Conservation (phyloP, 2,113 vertebrate species). For the Mesitornis unicolor region DNA sequence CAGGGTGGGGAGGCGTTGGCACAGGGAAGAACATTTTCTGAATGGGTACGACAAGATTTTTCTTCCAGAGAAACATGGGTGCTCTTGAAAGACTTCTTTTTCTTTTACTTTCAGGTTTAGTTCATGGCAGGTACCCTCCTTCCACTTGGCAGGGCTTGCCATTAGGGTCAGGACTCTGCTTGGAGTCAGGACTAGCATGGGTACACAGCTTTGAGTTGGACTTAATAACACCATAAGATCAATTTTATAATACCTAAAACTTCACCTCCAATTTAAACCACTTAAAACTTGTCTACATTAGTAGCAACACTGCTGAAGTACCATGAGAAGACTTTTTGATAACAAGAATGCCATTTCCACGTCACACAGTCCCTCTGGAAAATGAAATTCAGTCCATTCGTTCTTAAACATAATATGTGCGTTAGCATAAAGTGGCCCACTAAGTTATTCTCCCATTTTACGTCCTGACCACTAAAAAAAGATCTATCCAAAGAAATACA, state of each 20-base stretch:
- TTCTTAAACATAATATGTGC: background rate
- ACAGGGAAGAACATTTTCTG: background rate
- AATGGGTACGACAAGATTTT: background rate
- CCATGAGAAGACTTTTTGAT: background rate
- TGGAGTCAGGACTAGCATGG: background rate
- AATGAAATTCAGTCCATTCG: background rate
- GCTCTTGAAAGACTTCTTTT: background rate
- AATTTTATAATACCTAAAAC: background rate
- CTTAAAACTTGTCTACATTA: background rate
- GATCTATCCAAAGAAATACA: no score
- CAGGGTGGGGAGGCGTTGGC: no score
- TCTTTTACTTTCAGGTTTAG: background rate
- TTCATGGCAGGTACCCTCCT: background rate
- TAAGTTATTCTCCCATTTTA: background rate
- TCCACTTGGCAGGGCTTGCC: background rate
- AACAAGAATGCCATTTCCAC: background rate
- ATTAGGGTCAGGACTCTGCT: no score
- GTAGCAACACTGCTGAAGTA: background rate
- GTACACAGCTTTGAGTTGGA: background rate
- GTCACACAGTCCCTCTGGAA: background rate
- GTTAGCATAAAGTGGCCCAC: background rate
- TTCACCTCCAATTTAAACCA: accelerated
- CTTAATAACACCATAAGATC: background rate
- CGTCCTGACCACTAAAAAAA: background rate
- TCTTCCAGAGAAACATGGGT: background rate